Evolutionary conservation across 2,888 invertebrate species (phyloP), one percentile per base, ranked within the genome.

Genomic region (Ophion costatus): DNA sequence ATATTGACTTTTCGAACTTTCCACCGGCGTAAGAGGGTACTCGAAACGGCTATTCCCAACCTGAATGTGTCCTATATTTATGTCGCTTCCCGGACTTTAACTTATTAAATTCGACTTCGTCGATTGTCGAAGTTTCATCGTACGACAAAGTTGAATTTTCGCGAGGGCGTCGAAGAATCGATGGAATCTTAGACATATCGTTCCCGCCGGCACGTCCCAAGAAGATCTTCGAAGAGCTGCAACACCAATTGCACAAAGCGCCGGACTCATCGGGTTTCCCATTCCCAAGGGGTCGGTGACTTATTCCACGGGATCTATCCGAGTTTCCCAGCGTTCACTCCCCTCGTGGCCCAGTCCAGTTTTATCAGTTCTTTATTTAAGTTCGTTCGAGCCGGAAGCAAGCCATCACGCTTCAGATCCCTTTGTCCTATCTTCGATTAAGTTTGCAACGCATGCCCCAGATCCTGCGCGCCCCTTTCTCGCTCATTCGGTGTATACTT

Each of bases 351-450:
- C 20, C 14, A 57, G 38, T 38, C 79, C 42, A 83, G 73, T 82
- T 78, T 82, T 84, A 85, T 83, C 84, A 61, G 66, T 77, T 82
- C 86, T 87, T 88, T 85, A 61, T 61, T 73, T 42, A 17, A 59
- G 59, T 73, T 59, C 22, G 11, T 38, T 14, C 38, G 14, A 57
- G 14, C 29, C 20, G 29, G n/a, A 29, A 71, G 24, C 71, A 20
- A 59, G n/a, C 59, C 38, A 59, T 85, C 83, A 84, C 86, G 14
- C 20, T 24, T 45, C 61, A 17, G 63, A 59, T 56, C 51, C 70
- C 77, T 83, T 86, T 85, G 77, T 89, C 83, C 87, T n/a, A 61
- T 70, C 82, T 78, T 86, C 87, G 88, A 89, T 88, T 85, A 87
- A 88, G 86, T 87, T 83, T 83, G 33, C 45, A 24, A 17, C 4